Evolutionary conservation across 2,888 invertebrate species (phyloP), one percentile per base, ranked within the genome.

Genomic region (Adela reaumurella): DNA sequence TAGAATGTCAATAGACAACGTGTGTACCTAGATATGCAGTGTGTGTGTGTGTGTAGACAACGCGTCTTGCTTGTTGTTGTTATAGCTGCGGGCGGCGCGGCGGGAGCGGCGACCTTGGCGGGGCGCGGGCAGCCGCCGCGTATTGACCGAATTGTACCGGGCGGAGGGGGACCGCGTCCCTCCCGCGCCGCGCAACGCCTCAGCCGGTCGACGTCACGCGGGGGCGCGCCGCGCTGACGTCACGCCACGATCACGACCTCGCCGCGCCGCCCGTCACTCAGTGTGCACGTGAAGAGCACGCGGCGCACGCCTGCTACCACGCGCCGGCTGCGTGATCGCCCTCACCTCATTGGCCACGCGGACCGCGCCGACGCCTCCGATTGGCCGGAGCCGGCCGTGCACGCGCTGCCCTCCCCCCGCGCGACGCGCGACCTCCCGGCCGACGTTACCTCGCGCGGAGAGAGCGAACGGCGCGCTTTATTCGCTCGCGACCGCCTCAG

Each of bases 271-370:
- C 68, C 72, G 85, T 84, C 89, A 90, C 85, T 81, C 86, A 72
- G 70, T 71, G 86, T 83, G 83, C 92, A 92, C 91, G 92, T 92
- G 92, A 90, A 89, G 85, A 86, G 66, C 86, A 85, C 83, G 84
- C 85, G 74, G 70, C 63, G 71, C 35, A 35, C 35, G 35, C 11
- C 35, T 35, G 35, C 35, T 81, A 83, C 82, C 92, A 92, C 88
- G 91, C 88, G 82, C 77, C 70, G 70, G 74, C 74, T 83, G 89
- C 84, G 85, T 92, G 92, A 85, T 83, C 81, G 65, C 64, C 55
- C 47, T 52, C 47, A 61, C 56, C 61, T 63, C 64, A 89, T 89
- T 88, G 88, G 89, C 60, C 64, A 62, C 56, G 57, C 54, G 66
- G 64, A 86, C 79, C 90, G 88, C 86, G 88, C 90, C 90, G 86